phyloP scores from a whole-genome alignment of 2,888 invertebrate genomes.

The Phaedon cochleariae region DNA sequence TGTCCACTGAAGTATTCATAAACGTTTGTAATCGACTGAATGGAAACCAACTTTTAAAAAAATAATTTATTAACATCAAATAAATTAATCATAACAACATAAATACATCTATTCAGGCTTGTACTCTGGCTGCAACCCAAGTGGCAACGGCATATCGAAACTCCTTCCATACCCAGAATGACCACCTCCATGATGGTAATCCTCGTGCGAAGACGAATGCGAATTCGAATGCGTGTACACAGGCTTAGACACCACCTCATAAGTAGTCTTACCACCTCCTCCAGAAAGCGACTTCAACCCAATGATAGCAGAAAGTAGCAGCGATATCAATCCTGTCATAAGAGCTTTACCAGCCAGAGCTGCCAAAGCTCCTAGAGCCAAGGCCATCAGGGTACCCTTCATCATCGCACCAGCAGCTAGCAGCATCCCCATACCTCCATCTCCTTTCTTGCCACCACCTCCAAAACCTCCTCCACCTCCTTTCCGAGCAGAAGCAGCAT shows the following conservation, averaged over 20 bases:
- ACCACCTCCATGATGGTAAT: conserved; percentile 55
- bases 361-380: conserved; percentile 77
- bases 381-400: conserved; percentile 75
- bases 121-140: conserved; percentile 53
- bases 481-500: conserved; percentile 27
- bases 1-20: too few relatives aligned
- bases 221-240: conserved; percentile 74
- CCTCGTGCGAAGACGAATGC: conserved; percentile 70
- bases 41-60: too few relatives aligned
- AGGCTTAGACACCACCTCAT: conserved; percentile 83
- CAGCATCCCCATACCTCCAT: conserved; percentile 64
- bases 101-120: conserved; percentile 40
- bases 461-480: conserved; percentile 53
- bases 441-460: conserved; percentile 62
- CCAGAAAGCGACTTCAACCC: conserved; percentile 75
- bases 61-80: conserved; percentile 37
- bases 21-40: too few relatives aligned
- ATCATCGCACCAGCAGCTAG: conserved; percentile 66
- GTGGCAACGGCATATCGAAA: conserved; percentile 55
- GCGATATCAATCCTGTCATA: conserved; percentile 80
- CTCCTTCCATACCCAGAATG: conserved; percentile 62
- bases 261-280: conserved; percentile 75
- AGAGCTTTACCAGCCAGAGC: conserved; percentile 83
- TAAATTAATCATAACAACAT: conserved; percentile 31
- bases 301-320: conserved; percentile 76